Percentiles rank a stretch among this genome's conserved stretches.
These are phyloP conservation scores for Batillaria attramentaria DNA, from an alignment of 1,140 invertebrate species.

Conservation along the genomic window DNA sequence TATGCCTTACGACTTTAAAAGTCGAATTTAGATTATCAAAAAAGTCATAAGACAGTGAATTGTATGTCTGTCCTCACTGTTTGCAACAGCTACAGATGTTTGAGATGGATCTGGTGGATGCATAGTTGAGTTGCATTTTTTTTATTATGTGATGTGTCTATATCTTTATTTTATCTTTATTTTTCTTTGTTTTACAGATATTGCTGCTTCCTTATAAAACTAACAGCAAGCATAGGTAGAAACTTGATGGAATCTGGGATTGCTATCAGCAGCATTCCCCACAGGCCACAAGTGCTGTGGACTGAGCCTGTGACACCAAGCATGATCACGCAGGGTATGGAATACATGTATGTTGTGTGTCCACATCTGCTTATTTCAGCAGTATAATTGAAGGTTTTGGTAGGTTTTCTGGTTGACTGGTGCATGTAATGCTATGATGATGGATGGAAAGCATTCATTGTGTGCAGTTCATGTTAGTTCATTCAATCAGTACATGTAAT, in stretches of 20 bases:
- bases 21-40: too few relatives aligned
- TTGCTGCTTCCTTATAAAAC: slow-evolving; percentile 49
- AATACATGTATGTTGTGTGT: neutral
- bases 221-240: slow-evolving; percentile 51
- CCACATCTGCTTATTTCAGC: too few relatives aligned
- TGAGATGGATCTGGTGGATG: too few relatives aligned
- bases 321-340: neutral
- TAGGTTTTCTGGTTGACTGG: too few relatives aligned
- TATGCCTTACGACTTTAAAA: too few relatives aligned
- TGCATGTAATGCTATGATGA: neutral
- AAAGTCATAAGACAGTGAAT: too few relatives aligned
- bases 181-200: slow-evolving; percentile 44
- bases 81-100: too few relatives aligned
- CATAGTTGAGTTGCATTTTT: too few relatives aligned
- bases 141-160: too few relatives aligned
- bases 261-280: slow-evolving; percentile 21
- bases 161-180: neutral
- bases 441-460: neutral
- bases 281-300: slow-evolving; percentile 44
- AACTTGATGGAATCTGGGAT: slow-evolving; percentile 29
- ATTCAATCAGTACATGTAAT: too few relatives aligned
- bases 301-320: neutral
- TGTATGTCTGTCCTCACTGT: too few relatives aligned
- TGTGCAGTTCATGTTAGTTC: neutral
- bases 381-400: too few relatives aligned